Conservation (phyloP, 1,140 invertebrate genomes). For the Episyrphus balteatus region DNA sequence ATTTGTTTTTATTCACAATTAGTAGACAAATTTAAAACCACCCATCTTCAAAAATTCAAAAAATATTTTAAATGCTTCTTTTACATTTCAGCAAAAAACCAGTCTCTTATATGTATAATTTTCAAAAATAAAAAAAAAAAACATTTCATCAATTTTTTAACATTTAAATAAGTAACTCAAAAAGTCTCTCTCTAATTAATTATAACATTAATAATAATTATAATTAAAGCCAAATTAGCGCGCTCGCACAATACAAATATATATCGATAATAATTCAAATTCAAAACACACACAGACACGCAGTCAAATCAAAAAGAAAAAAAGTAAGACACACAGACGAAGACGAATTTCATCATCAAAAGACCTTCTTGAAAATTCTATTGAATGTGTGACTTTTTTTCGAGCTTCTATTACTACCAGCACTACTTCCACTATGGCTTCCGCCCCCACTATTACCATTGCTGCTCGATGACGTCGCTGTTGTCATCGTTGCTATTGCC, state of each 20-base stretch:
- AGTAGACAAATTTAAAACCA: too few relatives aligned
- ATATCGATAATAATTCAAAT: neutral
- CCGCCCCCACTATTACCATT: constrained; percentile 2
- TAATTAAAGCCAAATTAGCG: neutral
- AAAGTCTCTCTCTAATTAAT: neutral
- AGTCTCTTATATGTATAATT: too few relatives aligned
- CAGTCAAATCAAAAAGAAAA: neutral
- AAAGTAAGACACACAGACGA: neutral
- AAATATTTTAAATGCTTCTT: too few relatives aligned
- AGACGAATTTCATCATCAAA: constrained; percentile 12
- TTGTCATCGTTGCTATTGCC: constrained; percentile 9
- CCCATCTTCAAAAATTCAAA: too few relatives aligned
- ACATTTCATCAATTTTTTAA: neutral
- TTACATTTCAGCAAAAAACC: too few relatives aligned
- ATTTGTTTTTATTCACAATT: too few relatives aligned
- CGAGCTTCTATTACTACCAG: constrained; percentile 5
- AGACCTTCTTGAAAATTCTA: constrained; percentile 34
- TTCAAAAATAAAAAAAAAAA: too few relatives aligned
- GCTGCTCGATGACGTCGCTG: constrained; percentile 1
- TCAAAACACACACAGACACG: neutral
- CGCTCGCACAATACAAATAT: neutral
- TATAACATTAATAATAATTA: neutral
- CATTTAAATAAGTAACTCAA: neutral
- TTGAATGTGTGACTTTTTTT: constrained; percentile 33
- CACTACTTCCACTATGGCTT: constrained; percentile 6